Conservation (phyloP, 2,113 vertebrate genomes). For the Sceloporus undulatus region DNA sequence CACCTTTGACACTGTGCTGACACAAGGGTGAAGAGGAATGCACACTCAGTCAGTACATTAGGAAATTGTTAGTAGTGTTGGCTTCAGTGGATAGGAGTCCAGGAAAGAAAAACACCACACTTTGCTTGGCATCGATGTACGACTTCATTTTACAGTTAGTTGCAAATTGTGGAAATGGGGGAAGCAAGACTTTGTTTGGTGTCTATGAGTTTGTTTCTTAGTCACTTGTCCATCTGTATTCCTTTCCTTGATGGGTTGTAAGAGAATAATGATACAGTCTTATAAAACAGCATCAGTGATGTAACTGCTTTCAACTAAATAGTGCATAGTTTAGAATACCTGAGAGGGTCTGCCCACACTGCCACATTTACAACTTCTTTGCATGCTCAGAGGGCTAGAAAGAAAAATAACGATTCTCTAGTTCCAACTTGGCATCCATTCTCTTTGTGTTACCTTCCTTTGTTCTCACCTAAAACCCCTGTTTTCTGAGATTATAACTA, state of each 20-base stretch:
- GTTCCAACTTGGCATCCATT: not conserved
- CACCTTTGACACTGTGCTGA: not conserved
- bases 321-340: not conserved
- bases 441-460: not conserved
- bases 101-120: not conserved
- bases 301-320: not conserved
- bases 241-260: not conserved
- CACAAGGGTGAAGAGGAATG: not conserved
- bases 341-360: not conserved
- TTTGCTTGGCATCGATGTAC: not conserved
- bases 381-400: not conserved
- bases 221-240: not conserved
- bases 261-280: too few species aligned
- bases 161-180: too few species aligned
- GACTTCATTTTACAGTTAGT: too few species aligned
- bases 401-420: too few species aligned
- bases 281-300: not conserved
- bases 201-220: not conserved
- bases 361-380: not conserved
- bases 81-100: too few species aligned
- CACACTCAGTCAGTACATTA: not conserved
- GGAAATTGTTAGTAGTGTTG: not conserved
- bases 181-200: not conserved
- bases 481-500: not conserved
- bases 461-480: too few species aligned